These are phyloP conservation scores for Psix sp. DNA, from an alignment of 1,140 invertebrate genomes.

Conservation along the genomic window DNA sequence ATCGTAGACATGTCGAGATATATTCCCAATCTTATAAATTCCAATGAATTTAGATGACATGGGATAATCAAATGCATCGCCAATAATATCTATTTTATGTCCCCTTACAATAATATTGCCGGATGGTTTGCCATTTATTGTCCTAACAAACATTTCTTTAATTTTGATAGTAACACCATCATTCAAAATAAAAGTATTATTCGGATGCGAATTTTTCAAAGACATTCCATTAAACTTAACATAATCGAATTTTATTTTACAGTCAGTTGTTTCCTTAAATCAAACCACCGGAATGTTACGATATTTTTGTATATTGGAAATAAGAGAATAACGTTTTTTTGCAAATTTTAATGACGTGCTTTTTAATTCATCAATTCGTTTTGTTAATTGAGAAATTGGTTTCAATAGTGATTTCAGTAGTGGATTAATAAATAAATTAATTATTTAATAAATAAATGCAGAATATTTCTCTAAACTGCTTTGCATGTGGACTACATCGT, in stretches of 20 bases:
- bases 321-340: slow-evolving; percentile 8
- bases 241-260: slow-evolving; percentile 4
- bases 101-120: slow-evolving; percentile 15
- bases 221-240: too few species aligned
- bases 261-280: too few species aligned
- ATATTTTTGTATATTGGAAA: slow-evolving; percentile 2
- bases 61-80: slow-evolving; percentile 18
- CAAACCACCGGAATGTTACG: neutral
- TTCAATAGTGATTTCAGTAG: slow-evolving; percentile 7
- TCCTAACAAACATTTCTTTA: slow-evolving; percentile 5
- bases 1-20: neutral
- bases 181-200: slow-evolving; percentile 12
- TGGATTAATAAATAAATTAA: slow-evolving; percentile 17
- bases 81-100: slow-evolving; percentile 4
- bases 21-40: slow-evolving; percentile 9
- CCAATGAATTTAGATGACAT: slow-evolving; percentile 13
- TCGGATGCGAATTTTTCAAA: slow-evolving; percentile 3
- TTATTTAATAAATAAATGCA: slow-evolving; percentile 19
- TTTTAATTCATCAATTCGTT: neutral
- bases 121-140: neutral
- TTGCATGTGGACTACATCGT: slow-evolving; percentile 7
- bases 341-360: neutral
- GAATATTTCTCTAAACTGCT: too few species aligned
- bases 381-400: neutral
- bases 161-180: slow-evolving; percentile 6